Evolutionary conservation across 2,113 vertebrate genomes (phyloP).

Genomic region (Pollimyrus isidori): DNA sequence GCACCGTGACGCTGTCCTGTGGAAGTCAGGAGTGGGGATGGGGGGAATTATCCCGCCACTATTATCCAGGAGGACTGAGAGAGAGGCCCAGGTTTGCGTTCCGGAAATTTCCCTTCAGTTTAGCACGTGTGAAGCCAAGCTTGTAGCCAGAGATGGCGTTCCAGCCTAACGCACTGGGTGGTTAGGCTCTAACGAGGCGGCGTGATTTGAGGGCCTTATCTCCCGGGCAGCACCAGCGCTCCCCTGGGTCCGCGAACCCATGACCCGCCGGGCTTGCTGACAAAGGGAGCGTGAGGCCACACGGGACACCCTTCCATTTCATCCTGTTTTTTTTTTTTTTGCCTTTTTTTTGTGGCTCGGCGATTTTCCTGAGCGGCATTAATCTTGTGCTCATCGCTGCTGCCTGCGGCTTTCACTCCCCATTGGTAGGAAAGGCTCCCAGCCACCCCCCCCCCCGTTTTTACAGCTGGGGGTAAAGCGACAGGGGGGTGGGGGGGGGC

Average conservation of each 20-base stretch:
- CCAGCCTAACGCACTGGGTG: background rate
- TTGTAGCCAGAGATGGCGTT: no score
- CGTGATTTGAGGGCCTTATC: background rate
- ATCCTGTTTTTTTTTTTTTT: background rate
- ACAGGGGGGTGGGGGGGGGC: no score
- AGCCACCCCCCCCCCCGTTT: background rate
- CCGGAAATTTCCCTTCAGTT: background rate
- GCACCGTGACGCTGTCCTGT: background rate
- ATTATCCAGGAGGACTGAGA: background rate
- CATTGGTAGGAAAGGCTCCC: background rate
- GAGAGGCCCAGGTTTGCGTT: background rate
- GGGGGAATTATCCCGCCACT: conserved; percentile 18
- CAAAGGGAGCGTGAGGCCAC: background rate
- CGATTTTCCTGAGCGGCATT: background rate
- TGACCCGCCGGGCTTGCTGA: background rate
- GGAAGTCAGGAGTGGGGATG: background rate
- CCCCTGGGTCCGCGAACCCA: background rate
- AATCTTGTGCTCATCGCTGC: background rate
- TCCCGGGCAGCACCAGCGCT: no score
- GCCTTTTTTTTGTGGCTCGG: background rate
- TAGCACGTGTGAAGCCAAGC: background rate
- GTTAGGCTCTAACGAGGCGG: background rate
- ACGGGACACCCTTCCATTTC: background rate
- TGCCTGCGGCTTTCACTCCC: background rate
- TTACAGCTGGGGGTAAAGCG: background rate